phyloP scores from a whole-genome alignment of 1,140 invertebrate genomes.

The Neodiprion lecontei region DNA sequence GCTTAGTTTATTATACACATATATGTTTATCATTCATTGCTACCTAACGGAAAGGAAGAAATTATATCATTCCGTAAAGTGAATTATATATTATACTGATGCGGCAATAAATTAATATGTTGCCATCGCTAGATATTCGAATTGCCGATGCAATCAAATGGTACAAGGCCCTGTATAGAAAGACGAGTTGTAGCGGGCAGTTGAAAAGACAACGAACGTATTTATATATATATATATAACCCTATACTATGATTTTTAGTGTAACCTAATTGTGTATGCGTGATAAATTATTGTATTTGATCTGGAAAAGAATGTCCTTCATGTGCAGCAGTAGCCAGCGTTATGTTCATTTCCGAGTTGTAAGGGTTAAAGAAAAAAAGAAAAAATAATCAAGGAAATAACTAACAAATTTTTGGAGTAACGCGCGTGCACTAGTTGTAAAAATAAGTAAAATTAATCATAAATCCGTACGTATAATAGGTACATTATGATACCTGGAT shows the following conservation, averaged over 20 bases:
- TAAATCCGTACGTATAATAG: background rate
- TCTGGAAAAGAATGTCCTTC: background rate
- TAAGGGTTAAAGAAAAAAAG: background rate
- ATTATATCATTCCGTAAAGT: too few relatives aligned
- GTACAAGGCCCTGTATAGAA: constrained; percentile 14
- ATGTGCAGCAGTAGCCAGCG: background rate
- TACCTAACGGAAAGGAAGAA: too few relatives aligned
- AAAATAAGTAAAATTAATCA: constrained; percentile 1
- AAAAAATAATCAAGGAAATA: background rate
- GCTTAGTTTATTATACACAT: too few relatives aligned
- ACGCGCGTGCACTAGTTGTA: background rate
- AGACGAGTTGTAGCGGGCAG: constrained; percentile 15
- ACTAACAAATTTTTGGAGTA: too few relatives aligned
- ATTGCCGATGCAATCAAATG: constrained; percentile 58
- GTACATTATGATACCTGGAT: background rate
- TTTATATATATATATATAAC: background rate
- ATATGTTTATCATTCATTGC: too few relatives aligned
- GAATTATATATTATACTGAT: background rate
- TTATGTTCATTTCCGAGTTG: background rate
- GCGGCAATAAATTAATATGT: background rate
- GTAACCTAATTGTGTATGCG: background rate
- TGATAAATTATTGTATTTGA: background rate
- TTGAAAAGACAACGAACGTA: constrained; percentile 39
- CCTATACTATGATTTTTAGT: background rate
- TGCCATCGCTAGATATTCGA: constrained; percentile 39